Base-by-base conservation (phyloP, 2,113 vertebrate genomes). In the Alectura lathami region DNA sequence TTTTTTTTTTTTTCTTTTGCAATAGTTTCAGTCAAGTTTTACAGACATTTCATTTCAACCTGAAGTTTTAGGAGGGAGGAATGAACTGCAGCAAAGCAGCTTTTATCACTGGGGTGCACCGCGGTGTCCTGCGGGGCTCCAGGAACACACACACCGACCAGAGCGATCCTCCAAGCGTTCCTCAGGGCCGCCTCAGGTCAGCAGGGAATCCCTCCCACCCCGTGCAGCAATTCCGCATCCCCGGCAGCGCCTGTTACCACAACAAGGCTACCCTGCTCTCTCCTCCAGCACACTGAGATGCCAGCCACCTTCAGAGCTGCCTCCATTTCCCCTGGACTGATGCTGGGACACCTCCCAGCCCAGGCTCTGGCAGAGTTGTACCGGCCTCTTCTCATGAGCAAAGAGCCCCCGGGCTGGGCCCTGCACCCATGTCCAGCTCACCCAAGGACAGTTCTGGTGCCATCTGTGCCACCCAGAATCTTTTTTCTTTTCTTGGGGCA, bases 281-380 rank as follows among this genome's bases (percentile, higher is more conserved):
- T 66, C 50, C 66, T 45, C 56, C 45, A 0, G 7, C 70, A 6
- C 0, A 7, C 18, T 13, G 11, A 0, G 21, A 40, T 43, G 40
- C 53, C 47, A 22, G 42, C 67, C 60, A 36, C 20, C 60, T 36
- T 57, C 2, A 16, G 0, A 30, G 14, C 3, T 29, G 0, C 4
- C 51, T n/a, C 42, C 24, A 27, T 26, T 43, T 60, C 47, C 43
- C 29, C 4, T 1, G 5, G 64, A n/a, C 29, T 17, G 16, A 13
- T 27, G 50, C 67, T 48, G 27, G 3, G 32, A 36, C 20, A 17
- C 40, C 12, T 6, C 18, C 36, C 27, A 9, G 16, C 5, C 32
- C 4, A 0, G 14, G 50, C 32, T 13, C 0, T 8, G n/a, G 24
- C 3, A 14, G 45, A 2, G 16, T 1, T 2, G 3, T 3, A 12